Conservation (phyloP, 2,888 invertebrate genomes). For the Euphydryas editha region DNA sequence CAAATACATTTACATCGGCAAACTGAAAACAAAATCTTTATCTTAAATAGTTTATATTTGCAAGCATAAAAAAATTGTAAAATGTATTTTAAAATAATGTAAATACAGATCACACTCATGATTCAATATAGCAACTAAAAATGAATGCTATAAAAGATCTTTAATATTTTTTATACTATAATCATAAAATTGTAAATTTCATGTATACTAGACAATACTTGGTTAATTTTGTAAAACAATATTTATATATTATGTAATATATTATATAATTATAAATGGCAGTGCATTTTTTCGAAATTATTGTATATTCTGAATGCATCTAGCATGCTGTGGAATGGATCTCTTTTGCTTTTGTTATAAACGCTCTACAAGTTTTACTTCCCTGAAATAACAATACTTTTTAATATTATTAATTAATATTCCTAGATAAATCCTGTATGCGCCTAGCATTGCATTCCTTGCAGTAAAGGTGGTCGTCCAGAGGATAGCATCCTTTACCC, state of each 20-base stretch:
- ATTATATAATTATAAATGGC: conserved; percentile 21
- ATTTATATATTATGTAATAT: not conserved
- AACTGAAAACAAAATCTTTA: too few relatives aligned
- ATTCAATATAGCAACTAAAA: not conserved
- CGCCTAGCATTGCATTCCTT: conserved; percentile 97
- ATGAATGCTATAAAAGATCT: not conserved
- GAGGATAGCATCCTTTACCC: conserved; percentile 97
- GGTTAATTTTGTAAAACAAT: not conserved
- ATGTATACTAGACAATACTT: conserved; percentile 2
- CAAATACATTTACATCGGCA: too few relatives aligned
- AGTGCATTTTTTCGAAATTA: conserved; percentile 15
- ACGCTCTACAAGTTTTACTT: too few relatives aligned
- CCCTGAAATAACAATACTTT: too few relatives aligned
- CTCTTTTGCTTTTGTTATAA: too few relatives aligned
- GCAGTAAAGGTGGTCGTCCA: conserved; percentile 97
- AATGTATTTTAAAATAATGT: too few relatives aligned
- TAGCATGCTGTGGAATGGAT: too few relatives aligned
- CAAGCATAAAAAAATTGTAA: too few relatives aligned
- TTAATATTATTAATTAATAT: conserved; percentile 60
- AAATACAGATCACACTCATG: too few relatives aligned
- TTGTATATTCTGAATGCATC: too few relatives aligned
- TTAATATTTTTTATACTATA: not conserved
- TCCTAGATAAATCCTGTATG: conserved; percentile 93
- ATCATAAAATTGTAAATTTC: too few relatives aligned
- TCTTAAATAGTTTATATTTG: too few relatives aligned